Conservation (phyloP, 2,888 invertebrate genomes). For the Ptychoptera albimana region DNA sequence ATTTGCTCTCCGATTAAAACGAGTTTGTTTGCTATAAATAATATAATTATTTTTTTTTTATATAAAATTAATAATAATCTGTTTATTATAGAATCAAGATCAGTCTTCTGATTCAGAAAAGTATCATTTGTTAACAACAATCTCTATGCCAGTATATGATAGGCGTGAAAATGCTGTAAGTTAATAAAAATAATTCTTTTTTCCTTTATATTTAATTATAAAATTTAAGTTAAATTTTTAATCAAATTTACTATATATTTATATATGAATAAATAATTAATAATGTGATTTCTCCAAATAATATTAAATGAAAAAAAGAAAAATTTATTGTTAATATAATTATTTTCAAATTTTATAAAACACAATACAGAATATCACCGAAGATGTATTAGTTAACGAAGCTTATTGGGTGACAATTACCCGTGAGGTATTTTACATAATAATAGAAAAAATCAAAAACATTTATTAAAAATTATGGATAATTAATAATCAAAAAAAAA, state of each 20-base stretch:
- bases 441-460: neutral
- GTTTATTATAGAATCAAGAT: conserved; percentile 21
- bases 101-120: conserved; percentile 34
- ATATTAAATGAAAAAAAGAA: neutral
- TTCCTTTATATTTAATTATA: neutral
- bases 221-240: conserved; percentile 1
- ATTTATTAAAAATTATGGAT: too few species aligned
- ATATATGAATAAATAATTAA: neutral
- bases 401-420: conserved; percentile 85
- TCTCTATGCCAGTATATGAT: conserved; percentile 87
- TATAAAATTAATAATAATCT: neutral
- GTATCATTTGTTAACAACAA: conserved; percentile 80
- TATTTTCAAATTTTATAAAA: neutral
- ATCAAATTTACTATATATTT: neutral
- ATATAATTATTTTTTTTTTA: neutral
- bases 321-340: neutral
- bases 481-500: too few species aligned
- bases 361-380: conserved; percentile 77
- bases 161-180: conserved; percentile 70
- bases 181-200: conserved; percentile 12
- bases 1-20: conserved; percentile 35
- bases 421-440: conserved; percentile 67
- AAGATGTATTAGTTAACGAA: conserved; percentile 89
- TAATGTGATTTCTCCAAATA: neutral
- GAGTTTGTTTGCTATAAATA: conserved; percentile 17